Percentiles rank a stretch among this genome's conserved stretches.
Conservation (phyloP, 2,888 invertebrate species). For the Terebella lapidaria region DNA sequence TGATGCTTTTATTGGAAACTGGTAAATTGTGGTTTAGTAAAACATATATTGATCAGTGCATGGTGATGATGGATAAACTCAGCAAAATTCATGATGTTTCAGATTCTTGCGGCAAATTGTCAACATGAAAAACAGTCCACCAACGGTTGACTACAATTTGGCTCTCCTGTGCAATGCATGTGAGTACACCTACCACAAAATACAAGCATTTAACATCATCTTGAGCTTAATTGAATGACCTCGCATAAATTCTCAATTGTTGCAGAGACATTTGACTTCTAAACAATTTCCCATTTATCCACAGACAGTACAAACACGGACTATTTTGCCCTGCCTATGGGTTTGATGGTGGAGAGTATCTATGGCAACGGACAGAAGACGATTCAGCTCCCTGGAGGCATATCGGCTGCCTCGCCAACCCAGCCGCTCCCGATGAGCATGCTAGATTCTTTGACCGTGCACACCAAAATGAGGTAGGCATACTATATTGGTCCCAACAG, state of each 20-base stretch:
- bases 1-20: too few species aligned
- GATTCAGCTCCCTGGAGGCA: slow-evolving; percentile 51
- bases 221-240: too few species aligned
- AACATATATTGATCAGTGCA: neutral
- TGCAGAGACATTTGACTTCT: too few species aligned
- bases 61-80: too few species aligned
- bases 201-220: too few species aligned
- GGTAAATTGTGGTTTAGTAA: too few species aligned
- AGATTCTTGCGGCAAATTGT: slow-evolving; percentile 1
- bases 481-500: too few species aligned
- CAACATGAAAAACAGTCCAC: slow-evolving; percentile 36
- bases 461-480: slow-evolving; percentile 80
- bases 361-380: slow-evolving; percentile 55
- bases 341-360: slow-evolving; percentile 80
- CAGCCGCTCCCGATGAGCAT: slow-evolving; percentile 87
- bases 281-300: too few species aligned
- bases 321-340: slow-evolving; percentile 86
- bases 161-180: slow-evolving; percentile 89
- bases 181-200: slow-evolving; percentile 39
- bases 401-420: slow-evolving; percentile 64
- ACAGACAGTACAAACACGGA: slow-evolving; percentile 75
- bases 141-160: slow-evolving; percentile 76
- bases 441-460: slow-evolving; percentile 87
- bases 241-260: too few species aligned
- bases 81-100: too few species aligned